phyloP scores from a whole-genome alignment of 2,888 invertebrate genomes.

The Apantesis nais region DNA sequence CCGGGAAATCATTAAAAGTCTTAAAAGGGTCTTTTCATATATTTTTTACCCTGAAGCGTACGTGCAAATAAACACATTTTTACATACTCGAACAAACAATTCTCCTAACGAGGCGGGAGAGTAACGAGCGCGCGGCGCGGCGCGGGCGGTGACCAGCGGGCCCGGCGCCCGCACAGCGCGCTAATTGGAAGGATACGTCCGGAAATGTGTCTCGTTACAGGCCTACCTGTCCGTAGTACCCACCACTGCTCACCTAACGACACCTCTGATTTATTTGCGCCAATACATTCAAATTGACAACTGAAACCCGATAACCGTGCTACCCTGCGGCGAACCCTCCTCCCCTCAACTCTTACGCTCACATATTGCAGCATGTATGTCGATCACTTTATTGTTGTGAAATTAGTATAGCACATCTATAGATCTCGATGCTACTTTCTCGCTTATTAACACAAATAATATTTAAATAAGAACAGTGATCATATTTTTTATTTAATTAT shows the following conservation, averaged over 20 bases:
- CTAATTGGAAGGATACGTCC: constrained; percentile 82
- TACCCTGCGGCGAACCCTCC: background rate
- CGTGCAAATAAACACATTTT: constrained; percentile 86
- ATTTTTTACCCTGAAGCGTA: constrained; percentile 83
- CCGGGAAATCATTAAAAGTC: constrained; percentile 86
- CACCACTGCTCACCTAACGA: constrained; percentile 59
- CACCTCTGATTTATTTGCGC: constrained; percentile 73
- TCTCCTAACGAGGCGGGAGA: constrained; percentile 82
- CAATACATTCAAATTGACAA: constrained; percentile 75
- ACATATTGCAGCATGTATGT: constrained; percentile 13
- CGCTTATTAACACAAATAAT: constrained; percentile 21
- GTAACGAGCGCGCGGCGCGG: constrained; percentile 73
- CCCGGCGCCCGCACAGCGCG: constrained; percentile 51
- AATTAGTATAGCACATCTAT: constrained; percentile 27
- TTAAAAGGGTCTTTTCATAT: constrained; percentile 86
- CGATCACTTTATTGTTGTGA: constrained; percentile 30
- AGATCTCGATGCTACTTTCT: constrained; percentile 36
- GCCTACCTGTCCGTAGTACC: constrained; percentile 60
- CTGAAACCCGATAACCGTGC: constrained; percentile 49
- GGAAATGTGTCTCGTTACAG: constrained; percentile 80
- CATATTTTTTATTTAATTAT: background rate
- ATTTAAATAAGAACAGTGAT: background rate
- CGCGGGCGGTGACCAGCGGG: constrained; percentile 48
- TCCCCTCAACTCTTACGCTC: constrained; percentile 7
- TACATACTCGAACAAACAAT: constrained; percentile 86